Conservation (phyloP, 2,888 invertebrate genomes). For the Herminia tarsipennalis region DNA sequence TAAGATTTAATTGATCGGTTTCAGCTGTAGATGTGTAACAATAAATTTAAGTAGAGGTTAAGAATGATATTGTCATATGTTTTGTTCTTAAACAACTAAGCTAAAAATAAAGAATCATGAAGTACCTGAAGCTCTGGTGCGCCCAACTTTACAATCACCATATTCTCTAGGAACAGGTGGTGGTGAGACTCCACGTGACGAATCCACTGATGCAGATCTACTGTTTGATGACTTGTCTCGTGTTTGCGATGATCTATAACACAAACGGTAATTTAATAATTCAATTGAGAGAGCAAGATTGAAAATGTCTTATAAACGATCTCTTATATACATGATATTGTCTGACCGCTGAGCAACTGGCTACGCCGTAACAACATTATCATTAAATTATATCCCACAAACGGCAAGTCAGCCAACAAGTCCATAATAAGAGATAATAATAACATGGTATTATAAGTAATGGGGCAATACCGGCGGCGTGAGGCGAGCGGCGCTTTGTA, state of each 20-base stretch:
- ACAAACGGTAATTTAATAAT: background rate
- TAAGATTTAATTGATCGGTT: no score
- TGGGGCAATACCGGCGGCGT: slow-evolving; percentile 58
- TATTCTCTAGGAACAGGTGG: slow-evolving; percentile 69
- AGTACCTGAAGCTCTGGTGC: slow-evolving; percentile 74
- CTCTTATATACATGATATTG: no score
- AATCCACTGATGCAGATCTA: slow-evolving; percentile 81
- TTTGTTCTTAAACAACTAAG: no score
- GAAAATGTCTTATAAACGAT: no score
- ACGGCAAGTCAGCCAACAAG: no score
- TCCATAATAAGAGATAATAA: slow-evolving; percentile 11
- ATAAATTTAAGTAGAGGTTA: no score
- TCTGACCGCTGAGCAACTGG: no score
- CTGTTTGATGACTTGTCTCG: slow-evolving; percentile 89
- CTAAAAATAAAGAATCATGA: background rate
- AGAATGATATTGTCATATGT: no score
- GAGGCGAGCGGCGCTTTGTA: slow-evolving; percentile 88
- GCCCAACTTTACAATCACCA: slow-evolving; percentile 68
- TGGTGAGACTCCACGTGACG: slow-evolving; percentile 70
- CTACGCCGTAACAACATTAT: no score
- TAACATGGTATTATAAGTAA: slow-evolving; percentile 13
- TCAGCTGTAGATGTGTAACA: no score
- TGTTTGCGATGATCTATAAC: slow-evolving; percentile 83
- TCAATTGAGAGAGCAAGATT: background rate
- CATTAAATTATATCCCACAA: no score